Evolutionary conservation across 2,888 invertebrate species (phyloP), one percentile per base, ranked within the genome.

Genomic region (Linnaemya vulpina): DNA sequence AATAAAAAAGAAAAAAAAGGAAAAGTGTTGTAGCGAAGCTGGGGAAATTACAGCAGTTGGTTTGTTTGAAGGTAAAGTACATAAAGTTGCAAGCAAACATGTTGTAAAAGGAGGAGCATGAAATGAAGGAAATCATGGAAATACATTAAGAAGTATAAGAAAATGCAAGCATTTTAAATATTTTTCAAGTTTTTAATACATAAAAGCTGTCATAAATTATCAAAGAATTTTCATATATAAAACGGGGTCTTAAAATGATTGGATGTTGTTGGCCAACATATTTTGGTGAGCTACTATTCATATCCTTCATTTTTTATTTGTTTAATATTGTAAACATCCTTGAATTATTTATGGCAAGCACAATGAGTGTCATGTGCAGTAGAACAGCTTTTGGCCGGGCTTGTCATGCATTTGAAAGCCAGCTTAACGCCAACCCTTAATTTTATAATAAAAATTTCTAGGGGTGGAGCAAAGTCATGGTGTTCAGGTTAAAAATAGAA

Each of bases 51-150:
- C 86, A 83, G 22, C n/a, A 22, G 15, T 15, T 43, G 35, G 22
- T n/a, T n/a, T n/a, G 68, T 53, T 8, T 68, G 30, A 68, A 40
- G 20, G 4, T 15, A 53, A 20, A 55, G 20, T 30, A 35, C 5
- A 17, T 13, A 58, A 62, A 25, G 74, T 83, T 78, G 49, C 53
- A 68, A 68, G 70, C 65, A 1, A 55, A 71, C 78, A 71, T 77
- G 85, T 82, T 82, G 82, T 60, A 82, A 75, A 70, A 62, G 85
- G 85, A 58, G 85, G 85, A 85, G 82, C 82, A 60, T 60, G 8
- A 15, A 20, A 51, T 22, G n/a, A 46, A 49, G 22, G n/a, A 46
- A 49, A 17, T 49, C 13, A 46, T n/a, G 35, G n/a, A 3, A 15
- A 67, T 17, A 25, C 3, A 35, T 13, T 17, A 3, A 1, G 20